These are phyloP conservation scores for Philopedon plagiatum DNA, from an alignment of 2,888 invertebrate species.

Conservation along the genomic window DNA sequence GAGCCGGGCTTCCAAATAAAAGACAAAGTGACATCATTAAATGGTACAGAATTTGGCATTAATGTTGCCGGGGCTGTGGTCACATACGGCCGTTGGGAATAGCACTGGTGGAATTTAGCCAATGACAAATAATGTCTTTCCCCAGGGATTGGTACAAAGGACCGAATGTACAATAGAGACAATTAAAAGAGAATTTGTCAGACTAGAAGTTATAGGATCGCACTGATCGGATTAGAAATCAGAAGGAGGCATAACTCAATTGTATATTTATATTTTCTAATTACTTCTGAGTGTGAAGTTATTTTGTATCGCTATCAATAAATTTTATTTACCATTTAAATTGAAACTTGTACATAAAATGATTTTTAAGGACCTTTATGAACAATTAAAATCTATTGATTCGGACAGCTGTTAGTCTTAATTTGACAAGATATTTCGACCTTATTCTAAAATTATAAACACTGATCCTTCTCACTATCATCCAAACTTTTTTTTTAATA, in stretches of 20 bases:
- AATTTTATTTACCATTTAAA: no score
- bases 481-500: no score
- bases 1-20: constrained; percentile 40
- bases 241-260: background rate
- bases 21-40: constrained; percentile 54
- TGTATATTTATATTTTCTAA: no score
- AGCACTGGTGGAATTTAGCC: constrained; percentile 36
- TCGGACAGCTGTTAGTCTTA: no score
- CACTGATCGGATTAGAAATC: constrained; percentile 19
- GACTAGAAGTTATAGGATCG: constrained; percentile 15
- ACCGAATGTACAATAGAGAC: constrained; percentile 44
- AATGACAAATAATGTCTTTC: constrained; percentile 46
- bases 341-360: no score
- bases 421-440: no score
- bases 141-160: constrained; percentile 33
- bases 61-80: constrained; percentile 40
- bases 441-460: no score
- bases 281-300: no score
- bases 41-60: constrained; percentile 49
- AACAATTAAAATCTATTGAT: no score
- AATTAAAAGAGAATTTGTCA: constrained; percentile 46
- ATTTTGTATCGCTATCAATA: no score
- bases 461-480: no score
- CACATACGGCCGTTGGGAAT: constrained; percentile 40
- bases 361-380: no score